phyloP scores from a whole-genome alignment of 2,797 vertebrate genomes.

The Enteromius radiatus region DNA sequence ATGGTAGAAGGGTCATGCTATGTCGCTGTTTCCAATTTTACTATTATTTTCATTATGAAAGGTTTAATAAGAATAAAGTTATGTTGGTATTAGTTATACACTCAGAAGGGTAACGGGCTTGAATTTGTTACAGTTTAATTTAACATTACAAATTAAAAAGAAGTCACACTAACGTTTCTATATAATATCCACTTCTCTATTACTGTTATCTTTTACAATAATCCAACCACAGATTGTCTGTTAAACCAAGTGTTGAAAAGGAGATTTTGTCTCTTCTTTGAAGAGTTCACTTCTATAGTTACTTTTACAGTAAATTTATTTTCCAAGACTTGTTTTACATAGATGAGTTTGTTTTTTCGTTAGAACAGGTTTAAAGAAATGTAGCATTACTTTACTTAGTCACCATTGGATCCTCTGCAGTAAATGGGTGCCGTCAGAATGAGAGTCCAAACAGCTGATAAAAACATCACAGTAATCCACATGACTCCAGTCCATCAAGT shows the following conservation, averaged over 20 bases:
- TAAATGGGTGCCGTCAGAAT: neutral
- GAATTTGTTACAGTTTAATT: neutral
- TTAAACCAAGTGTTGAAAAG: neutral
- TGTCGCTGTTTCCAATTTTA: neutral
- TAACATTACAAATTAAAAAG: neutral
- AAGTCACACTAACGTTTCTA: neutral
- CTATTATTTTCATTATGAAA: neutral
- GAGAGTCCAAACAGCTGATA: neutral
- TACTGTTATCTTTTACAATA: neutral
- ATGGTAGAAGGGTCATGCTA: conserved; percentile 8
- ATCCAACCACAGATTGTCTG: neutral
- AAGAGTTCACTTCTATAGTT: neutral
- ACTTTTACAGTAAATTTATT: no score
- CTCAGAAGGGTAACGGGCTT: neutral
- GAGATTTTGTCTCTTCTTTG: neutral
- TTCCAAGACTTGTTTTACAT: neutral
- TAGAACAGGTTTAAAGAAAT: neutral
- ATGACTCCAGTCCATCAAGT: neutral
- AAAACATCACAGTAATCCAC: neutral
- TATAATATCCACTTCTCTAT: neutral
- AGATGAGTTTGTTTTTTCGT: neutral
- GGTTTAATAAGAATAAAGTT: neutral
- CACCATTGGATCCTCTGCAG: neutral
- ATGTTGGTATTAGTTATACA: neutral
- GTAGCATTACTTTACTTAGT: neutral